phyloP scores from a whole-genome alignment of 2,888 invertebrate genomes.

The Dryobotodes eremita region DNA sequence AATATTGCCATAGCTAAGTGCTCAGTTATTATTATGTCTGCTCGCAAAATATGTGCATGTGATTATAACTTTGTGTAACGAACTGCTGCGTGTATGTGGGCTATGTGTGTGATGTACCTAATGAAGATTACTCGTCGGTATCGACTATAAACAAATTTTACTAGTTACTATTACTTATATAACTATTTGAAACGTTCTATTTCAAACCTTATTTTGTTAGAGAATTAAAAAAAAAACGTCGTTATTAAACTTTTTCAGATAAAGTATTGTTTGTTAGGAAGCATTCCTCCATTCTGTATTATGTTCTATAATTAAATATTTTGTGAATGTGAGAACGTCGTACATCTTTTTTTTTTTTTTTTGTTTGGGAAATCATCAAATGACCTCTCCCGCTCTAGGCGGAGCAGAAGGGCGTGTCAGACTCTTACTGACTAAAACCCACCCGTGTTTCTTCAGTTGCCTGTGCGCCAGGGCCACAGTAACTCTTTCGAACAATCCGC shows the following conservation, averaged over 20 bases:
- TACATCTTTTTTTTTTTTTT: too few species aligned
- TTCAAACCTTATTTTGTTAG: not conserved
- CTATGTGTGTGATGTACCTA: not conserved
- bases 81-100: not conserved
- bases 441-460: too few species aligned
- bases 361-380: too few species aligned
- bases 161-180: not conserved
- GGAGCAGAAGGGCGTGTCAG: too few species aligned
- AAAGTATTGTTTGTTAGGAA: constrained; percentile 5
- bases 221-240: not conserved
- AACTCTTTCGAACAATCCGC: too few species aligned
- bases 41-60: constrained; percentile 38
- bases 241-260: not conserved
- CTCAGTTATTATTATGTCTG: constrained; percentile 34
- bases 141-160: not conserved
- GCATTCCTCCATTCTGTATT: not conserved
- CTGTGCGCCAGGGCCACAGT: too few species aligned
- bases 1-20: constrained; percentile 55
- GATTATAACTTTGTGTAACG: constrained; percentile 26
- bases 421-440: too few species aligned
- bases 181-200: not conserved
- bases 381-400: too few species aligned
- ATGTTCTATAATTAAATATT: too few species aligned
- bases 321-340: too few species aligned
- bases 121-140: not conserved